Evolutionary conservation across 2,888 invertebrate genomes (phyloP).

Genomic region (Gibbula magus): DNA sequence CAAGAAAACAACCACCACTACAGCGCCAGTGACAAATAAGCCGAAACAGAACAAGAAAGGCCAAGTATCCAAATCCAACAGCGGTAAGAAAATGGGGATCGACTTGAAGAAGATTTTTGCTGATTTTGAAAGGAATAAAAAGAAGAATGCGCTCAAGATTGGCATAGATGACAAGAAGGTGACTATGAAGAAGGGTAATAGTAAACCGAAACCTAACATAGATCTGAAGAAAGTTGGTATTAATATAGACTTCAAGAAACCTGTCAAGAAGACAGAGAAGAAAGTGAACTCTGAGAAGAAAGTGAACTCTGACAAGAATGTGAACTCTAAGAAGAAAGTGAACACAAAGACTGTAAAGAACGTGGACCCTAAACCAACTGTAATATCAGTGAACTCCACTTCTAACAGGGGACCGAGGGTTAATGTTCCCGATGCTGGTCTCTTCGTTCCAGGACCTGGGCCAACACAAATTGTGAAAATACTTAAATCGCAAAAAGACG

Average conservation of each 20-base stretch:
- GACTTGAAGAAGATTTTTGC: neutral
- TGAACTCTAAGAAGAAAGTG: neutral
- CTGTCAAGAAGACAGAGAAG: neutral
- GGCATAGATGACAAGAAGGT: neutral
- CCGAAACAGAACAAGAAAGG: neutral
- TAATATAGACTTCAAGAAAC: neutral
- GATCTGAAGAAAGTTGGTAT: neutral
- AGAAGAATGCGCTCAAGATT: neutral
- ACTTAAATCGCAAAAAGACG: neutral
- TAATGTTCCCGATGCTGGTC: constrained; percentile 35
- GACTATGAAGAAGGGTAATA: neutral
- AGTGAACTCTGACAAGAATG: neutral
- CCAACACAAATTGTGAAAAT: neutral
- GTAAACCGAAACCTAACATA: neutral
- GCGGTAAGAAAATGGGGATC: neutral
- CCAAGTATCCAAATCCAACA: neutral
- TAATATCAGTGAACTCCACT: neutral
- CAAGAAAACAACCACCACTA: neutral
- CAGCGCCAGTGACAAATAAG: neutral
- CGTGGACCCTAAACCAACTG: neutral
- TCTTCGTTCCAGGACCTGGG: constrained; percentile 33
- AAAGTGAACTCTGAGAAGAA: neutral
- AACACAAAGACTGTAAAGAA: neutral
- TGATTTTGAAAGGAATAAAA: neutral
- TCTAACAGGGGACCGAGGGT: constrained; percentile 38